A percentile compares a stretch with the other conserved stretches of the same genome.
phyloP scores from a whole-genome alignment of 1,140 invertebrate genomes.

The Eriocheir sinensis region DNA sequence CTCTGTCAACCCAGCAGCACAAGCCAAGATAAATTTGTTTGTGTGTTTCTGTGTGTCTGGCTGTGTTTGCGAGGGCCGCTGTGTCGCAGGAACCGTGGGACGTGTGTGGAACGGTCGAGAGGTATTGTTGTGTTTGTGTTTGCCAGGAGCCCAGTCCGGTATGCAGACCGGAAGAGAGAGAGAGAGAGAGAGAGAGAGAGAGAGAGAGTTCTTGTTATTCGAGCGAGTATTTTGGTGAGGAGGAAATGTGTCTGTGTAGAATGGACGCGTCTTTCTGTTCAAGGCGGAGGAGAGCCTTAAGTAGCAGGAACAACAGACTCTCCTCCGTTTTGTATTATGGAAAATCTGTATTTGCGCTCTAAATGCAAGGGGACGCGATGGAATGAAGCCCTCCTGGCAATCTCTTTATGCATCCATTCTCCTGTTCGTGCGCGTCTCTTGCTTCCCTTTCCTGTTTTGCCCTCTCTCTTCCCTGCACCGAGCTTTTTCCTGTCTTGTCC shows the following conservation, averaged over 20 bases:
- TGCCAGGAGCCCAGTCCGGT: not conserved
- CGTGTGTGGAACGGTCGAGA: not conserved
- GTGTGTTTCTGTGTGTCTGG: not conserved
- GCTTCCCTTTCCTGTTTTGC: not conserved
- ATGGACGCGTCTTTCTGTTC: not conserved
- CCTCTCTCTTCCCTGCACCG: not conserved
- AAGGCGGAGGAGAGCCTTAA: not conserved
- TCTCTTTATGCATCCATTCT: conserved; percentile 8
- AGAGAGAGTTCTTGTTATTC: not conserved
- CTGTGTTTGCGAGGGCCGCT: not conserved
- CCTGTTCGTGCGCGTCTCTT: not conserved
- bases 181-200: not conserved
- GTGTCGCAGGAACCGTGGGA: not conserved
- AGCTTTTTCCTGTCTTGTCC: not conserved
- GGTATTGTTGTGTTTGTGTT: conserved; percentile 15
- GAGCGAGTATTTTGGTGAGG: not conserved
- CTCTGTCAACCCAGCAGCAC: not conserved
- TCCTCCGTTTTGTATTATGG: conserved; percentile 6
- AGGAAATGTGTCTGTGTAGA: not conserved
- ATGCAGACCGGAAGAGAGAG: not conserved
- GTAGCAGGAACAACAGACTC: too few relatives aligned
- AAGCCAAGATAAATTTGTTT: not conserved
- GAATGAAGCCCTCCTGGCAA: not conserved
- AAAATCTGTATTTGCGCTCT: not conserved
- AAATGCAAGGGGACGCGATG: not conserved